phyloP scores from a whole-genome alignment of 1,140 invertebrate species.

The Ostrea edulis region DNA sequence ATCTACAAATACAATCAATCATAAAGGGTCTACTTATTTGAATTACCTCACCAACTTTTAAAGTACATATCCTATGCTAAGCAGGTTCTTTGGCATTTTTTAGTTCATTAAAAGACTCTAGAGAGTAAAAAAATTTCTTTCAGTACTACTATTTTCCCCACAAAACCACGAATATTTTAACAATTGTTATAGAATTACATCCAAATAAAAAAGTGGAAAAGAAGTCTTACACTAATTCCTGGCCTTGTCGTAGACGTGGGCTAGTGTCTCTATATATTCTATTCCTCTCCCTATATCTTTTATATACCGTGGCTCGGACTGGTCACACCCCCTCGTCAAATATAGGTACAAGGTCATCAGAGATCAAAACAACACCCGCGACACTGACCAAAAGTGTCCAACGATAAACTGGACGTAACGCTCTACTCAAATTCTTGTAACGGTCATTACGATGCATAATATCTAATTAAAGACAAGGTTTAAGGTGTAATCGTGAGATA shows the following conservation, averaged over 20 bases:
- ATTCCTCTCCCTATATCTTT: not conserved
- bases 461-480: not conserved
- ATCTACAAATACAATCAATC: too few species aligned
- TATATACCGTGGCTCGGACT: not conserved
- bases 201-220: too few species aligned
- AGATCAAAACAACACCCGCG: constrained; percentile 16
- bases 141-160: too few species aligned
- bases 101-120: too few species aligned
- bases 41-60: too few species aligned
- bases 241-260: not conserved
- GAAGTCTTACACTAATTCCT: constrained; percentile 20
- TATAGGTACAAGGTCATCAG: not conserved
- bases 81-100: too few species aligned
- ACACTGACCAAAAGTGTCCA: not conserved
- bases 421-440: not conserved
- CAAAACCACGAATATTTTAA: too few species aligned
- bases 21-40: too few species aligned
- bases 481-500: not conserved
- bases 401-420: not conserved
- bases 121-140: too few species aligned
- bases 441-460: not conserved
- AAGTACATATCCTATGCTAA: too few species aligned
- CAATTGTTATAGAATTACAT: too few species aligned
- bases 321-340: not conserved
- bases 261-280: not conserved